Evolutionary conservation across 2,113 vertebrate genomes (phyloP).

Genomic region (Prolemur simus): DNA sequence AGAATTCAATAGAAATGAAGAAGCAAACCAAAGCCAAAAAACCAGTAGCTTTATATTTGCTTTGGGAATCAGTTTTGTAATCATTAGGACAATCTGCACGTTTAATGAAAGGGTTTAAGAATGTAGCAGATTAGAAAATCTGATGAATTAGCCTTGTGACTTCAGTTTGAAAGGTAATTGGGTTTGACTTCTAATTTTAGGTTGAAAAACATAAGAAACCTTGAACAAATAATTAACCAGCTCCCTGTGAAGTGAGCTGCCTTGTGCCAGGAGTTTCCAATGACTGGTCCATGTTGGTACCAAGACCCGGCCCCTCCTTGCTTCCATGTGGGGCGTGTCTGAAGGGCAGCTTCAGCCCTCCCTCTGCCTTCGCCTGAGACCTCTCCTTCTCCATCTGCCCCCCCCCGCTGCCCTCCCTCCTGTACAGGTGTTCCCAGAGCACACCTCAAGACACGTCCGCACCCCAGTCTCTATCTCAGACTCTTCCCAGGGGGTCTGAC

Average conservation of each 20-base stretch:
- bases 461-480: not conserved
- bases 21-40: not conserved
- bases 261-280: not conserved
- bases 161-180: not conserved
- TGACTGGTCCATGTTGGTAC: not conserved
- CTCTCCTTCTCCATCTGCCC: not conserved
- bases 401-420: too few relatives aligned
- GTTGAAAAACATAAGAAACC: not conserved
- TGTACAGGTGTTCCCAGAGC: not conserved
- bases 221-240: constrained; percentile 6
- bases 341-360: not conserved
- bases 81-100: not conserved
- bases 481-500: not conserved
- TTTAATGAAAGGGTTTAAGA: not conserved
- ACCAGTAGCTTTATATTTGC: not conserved
- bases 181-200: not conserved
- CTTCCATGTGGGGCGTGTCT: not conserved
- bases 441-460: not conserved
- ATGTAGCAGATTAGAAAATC: not conserved
- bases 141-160: not conserved
- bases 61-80: not conserved
- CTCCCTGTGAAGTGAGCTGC: not conserved
- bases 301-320: not conserved
- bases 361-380: not conserved
- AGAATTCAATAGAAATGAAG: not conserved